A percentile compares a stretch with the other conserved stretches of the same genome.
phyloP scores from a whole-genome alignment of 30 jellyfish, hydroid and myxozoan species.

The Hydractinia echinata region DNA sequence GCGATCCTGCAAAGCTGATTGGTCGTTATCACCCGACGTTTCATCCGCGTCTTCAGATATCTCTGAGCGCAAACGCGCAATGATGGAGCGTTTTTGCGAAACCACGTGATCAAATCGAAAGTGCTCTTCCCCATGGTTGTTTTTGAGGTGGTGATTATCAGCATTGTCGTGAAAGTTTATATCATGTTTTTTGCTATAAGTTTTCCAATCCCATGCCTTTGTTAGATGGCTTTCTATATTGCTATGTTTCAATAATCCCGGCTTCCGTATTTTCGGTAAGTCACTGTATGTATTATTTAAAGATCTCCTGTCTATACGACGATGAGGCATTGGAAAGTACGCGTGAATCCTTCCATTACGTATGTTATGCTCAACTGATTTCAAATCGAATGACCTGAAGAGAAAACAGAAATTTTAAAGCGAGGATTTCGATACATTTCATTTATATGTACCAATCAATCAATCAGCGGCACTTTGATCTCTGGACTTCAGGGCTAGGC shows the following conservation, averaged over 20 bases:
- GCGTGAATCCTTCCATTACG: neutral
- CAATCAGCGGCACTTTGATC: too few relatives aligned
- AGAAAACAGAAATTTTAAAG: neutral
- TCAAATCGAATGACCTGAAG: neutral
- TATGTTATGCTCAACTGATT: conserved; percentile 25
- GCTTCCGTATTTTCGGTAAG: conserved; percentile 25
- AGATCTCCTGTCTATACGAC: conserved; percentile 34
- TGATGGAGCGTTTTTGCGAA: conserved; percentile 18
- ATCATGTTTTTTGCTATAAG: conserved; percentile 10
- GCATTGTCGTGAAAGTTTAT: neutral
- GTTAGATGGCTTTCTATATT: neutral
- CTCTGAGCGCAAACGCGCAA: conserved; percentile 9
- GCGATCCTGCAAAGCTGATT: conserved; percentile 22
- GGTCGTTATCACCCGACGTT: neutral
- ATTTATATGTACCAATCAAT: too few relatives aligned
- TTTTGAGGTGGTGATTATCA: neutral
- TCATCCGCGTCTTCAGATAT: conserved; percentile 28
- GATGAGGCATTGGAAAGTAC: conserved; percentile 27
- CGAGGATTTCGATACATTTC: too few relatives aligned
- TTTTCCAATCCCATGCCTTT: conserved; percentile 28
- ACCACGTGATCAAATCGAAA: conserved; percentile 16
- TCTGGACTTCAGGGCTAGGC: too few relatives aligned
- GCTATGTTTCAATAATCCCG: conserved; percentile 3
- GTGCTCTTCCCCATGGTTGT: conserved; percentile 7
- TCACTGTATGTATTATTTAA: neutral